Percentiles rank a stretch among this genome's conserved stretches.
Evolutionary conservation across 2,113 vertebrate genomes (phyloP).

Genomic region (Lasiurus cinereus): DNA sequence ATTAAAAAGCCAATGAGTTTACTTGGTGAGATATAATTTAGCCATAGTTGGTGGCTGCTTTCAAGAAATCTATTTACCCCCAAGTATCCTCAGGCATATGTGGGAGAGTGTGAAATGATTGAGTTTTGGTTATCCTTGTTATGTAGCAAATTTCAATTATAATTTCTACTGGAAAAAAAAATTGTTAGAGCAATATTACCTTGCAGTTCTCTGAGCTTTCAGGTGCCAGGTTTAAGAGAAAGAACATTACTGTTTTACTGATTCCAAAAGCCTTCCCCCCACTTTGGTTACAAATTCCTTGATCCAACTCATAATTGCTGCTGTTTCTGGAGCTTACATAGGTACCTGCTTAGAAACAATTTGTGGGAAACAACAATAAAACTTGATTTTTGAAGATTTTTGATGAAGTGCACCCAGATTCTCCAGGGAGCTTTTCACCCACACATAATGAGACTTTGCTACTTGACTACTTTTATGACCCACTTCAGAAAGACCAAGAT

Average conservation of each 20-base stretch:
- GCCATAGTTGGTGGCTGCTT: conserved; percentile 88
- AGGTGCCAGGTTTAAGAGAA: conserved; percentile 70
- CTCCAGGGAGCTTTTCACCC: conserved; percentile 61
- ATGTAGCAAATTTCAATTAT: conserved; percentile 90
- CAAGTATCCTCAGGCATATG: conserved; percentile 88
- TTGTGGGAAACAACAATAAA: conserved; percentile 64
- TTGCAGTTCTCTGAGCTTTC: conserved; percentile 79
- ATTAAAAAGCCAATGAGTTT: conserved; percentile 91
- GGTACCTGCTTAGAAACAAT: conserved; percentile 34
- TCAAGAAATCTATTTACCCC: conserved; percentile 91
- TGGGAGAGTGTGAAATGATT: conserved; percentile 89
- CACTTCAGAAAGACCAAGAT: conserved; percentile 64
- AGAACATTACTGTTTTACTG: conserved; percentile 78
- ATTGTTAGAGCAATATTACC: conserved; percentile 86
- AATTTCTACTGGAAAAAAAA: conserved; percentile 87
- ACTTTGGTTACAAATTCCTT: conserved; percentile 42
- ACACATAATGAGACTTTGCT: conserved; percentile 62
- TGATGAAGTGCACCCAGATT: background rate
- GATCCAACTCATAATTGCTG: conserved; percentile 33
- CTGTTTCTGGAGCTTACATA: background rate
- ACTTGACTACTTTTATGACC: conserved; percentile 42
- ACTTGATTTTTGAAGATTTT: background rate
- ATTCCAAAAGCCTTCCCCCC: conserved; percentile 66
- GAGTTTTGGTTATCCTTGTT: conserved; percentile 90
- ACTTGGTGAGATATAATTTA: conserved; percentile 91